A percentile compares a stretch with the other conserved stretches of the same genome.
Conservation (phyloP, 2,888 invertebrate genomes). For the Amaurobius ferox region DNA sequence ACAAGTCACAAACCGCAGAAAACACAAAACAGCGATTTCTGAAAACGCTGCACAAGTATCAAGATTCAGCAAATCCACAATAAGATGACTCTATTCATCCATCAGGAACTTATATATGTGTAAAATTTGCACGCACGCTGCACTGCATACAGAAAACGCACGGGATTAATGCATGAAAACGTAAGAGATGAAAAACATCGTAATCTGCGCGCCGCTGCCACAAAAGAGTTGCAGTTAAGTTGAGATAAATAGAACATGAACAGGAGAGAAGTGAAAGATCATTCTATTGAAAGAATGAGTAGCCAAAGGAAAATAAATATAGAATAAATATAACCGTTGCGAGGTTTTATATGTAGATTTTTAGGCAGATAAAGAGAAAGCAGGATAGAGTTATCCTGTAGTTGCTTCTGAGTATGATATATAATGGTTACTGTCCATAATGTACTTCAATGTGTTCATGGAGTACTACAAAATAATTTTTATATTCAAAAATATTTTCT, state of each 20-base stretch:
- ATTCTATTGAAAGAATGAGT: not conserved
- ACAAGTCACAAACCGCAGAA: no score
- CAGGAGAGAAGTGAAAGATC: constrained; percentile 6
- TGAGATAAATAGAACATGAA: constrained; percentile 9
- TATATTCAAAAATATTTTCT: no score
- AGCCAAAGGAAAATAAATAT: no score
- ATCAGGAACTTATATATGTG: constrained; percentile 3
- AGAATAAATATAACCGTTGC: no score
- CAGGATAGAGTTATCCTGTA: no score
- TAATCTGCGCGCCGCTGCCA: not conserved
- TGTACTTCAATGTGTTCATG: no score
- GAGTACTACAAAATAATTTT: no score
- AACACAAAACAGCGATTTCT: no score
- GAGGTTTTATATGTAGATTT: no score
- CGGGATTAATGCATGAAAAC: not conserved
- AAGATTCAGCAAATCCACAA: constrained; percentile 6
- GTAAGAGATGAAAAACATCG: not conserved
- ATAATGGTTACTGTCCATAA: no score
- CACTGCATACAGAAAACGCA: not conserved
- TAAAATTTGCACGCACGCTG: constrained; percentile 9
- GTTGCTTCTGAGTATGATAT: no score
- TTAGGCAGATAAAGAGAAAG: no score
- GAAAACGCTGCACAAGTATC: not conserved
- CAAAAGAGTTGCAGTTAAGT: not conserved
- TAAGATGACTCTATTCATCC: constrained; percentile 9